Base-by-base conservation (phyloP, 2,888 invertebrate species). In the Allacma fusca region DNA sequence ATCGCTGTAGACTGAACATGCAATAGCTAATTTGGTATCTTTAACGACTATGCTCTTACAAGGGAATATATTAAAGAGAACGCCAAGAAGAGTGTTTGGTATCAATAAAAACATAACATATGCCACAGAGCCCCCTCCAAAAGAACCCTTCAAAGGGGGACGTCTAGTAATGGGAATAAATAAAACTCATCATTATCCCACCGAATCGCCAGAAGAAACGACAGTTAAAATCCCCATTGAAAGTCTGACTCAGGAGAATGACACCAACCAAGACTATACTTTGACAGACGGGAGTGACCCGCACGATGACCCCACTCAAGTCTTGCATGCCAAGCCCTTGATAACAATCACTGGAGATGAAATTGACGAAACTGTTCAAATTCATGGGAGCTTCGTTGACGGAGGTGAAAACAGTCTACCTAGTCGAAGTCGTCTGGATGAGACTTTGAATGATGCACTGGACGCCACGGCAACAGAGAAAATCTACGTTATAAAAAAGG, bases 391-490 rank as follows among this genome's bases (percentile, higher is more conserved):
- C 28, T 67, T 23, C 26, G 16, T 29, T 9, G 67, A 67, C 19
- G 67, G 67, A 16, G 29, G 29, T 5, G 67, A 67, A 9, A 7
- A 13, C 29, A 67, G 67, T 67, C 21, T 67, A 19, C 67, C 67
- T 9, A 9, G 26, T 5, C 16, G 9, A 67, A 67, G 5, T 26
- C 67, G 7, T 1, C 26, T 67, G 16, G 12, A 67, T 26, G 19
- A 16, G 4, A 29, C 26, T 29, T 29, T 67, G 26, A 67, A 28
- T n/a, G 67, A 67, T n/a, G 67, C 5, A 7, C 5, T 67, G 12
- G 67, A 67, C 28, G 67, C 67, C 12, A 67, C 67, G 9, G 67
- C 29, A 5, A 26, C 28, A 19, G 67, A 67, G n/a, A 67, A 67
- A n/a, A 67, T 67, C 1, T 29, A 12, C 16, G 24, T 67, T 16